Conservation (phyloP, 2,888 invertebrate genomes). For the Drymonia ruficornis region DNA sequence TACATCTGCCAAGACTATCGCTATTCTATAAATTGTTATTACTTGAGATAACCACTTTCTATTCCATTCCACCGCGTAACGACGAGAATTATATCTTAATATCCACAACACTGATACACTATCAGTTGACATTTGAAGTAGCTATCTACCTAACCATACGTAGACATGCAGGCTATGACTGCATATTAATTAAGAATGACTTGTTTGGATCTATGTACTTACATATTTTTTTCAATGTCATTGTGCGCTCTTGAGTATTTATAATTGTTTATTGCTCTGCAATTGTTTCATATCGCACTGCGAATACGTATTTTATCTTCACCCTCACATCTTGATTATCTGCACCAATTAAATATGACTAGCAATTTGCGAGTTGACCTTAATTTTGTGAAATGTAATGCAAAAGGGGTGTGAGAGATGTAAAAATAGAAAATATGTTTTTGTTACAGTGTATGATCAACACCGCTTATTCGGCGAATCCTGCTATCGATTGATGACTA, state of each 20-base stretch:
- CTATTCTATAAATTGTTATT: conserved; percentile 41
- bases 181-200: conserved; percentile 10
- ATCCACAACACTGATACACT: conserved; percentile 26
- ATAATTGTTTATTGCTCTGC: neutral
- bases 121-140: conserved; percentile 37
- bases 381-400: too few species aligned
- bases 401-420: too few species aligned
- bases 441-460: conserved; percentile 88
- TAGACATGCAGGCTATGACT: conserved; percentile 7
- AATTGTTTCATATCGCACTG: neutral
- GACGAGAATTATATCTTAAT: conserved; percentile 31
- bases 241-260: neutral
- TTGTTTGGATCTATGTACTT: conserved; percentile 15
- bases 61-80: conserved; percentile 50
- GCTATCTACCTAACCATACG: conserved; percentile 12
- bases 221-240: conserved; percentile 10
- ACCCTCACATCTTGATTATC: too few species aligned
- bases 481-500: conserved; percentile 92
- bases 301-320: neutral
- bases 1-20: conserved; percentile 39
- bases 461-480: conserved; percentile 91
- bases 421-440: neutral
- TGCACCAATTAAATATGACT: too few species aligned
- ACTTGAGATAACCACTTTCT: conserved; percentile 53
- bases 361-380: too few species aligned